Percentiles rank a stretch among this genome's conserved stretches.
Evolutionary conservation across 1,140 invertebrate species (phyloP).

Genomic region (Eurosta solidaginis): DNA sequence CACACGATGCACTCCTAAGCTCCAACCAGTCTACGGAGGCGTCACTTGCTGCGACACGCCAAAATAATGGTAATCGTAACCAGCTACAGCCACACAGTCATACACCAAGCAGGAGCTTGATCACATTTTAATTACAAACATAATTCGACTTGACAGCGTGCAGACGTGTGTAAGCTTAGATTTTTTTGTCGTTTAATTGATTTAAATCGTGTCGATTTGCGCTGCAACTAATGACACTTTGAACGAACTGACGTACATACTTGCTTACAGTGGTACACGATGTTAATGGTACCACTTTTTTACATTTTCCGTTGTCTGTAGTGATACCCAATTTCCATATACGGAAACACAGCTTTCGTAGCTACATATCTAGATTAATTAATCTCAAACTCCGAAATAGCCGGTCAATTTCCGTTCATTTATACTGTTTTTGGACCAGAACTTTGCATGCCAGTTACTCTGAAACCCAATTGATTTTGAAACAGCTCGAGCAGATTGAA

Average conservation of each 20-base stretch:
- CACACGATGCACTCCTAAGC: neutral
- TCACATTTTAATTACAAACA: constrained; percentile 31
- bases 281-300: no score
- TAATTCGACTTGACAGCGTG: constrained; percentile 16
- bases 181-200: constrained; percentile 28
- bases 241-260: neutral
- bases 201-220: constrained; percentile 30
- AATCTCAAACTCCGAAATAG: no score
- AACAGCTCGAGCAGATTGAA: no score
- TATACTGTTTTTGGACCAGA: no score
- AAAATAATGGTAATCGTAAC: neutral
- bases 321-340: no score
- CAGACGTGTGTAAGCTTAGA: neutral
- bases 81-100: neutral
- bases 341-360: no score
- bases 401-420: no score
- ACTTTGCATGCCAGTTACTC: no score
- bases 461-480: no score
- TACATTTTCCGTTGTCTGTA: no score
- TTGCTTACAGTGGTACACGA: neutral
- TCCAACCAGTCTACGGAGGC: neutral
- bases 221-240: constrained; percentile 18
- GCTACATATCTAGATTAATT: no score
- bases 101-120: neutral
- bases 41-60: neutral